phyloP scores from a whole-genome alignment of 2,797 vertebrate species.

The Rhadinocentrus ornatus region DNA sequence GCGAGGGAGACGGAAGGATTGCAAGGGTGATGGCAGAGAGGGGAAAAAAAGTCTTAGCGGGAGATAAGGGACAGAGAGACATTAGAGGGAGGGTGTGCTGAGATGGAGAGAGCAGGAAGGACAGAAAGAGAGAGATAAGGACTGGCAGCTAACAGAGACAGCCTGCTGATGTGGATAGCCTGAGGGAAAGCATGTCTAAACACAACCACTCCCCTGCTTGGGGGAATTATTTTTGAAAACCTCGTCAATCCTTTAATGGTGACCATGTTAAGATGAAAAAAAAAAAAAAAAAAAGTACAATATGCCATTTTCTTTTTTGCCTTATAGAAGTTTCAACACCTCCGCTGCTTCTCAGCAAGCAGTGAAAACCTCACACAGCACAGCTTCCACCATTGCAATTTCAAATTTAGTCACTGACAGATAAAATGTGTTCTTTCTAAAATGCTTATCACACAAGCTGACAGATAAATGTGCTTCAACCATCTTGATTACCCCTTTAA shows the following conservation, averaged over 20 bases:
- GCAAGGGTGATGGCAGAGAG: not conserved
- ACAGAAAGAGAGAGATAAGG: slow-evolving; percentile 51
- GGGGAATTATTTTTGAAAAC: slow-evolving; percentile 32
- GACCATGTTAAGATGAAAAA: not conserved
- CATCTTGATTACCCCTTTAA: slow-evolving; percentile 18
- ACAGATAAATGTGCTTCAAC: slow-evolving; percentile 28
- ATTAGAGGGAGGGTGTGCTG: not conserved
- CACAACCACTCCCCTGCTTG: slow-evolving; percentile 34
- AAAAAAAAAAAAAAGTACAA: slow-evolving; percentile 12
- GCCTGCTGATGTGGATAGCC: slow-evolving; percentile 52
- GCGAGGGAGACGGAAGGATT: slow-evolving; percentile 3
- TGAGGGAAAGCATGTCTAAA: slow-evolving; percentile 39
- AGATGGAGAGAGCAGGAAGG: slow-evolving; percentile 18
- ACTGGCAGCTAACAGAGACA: slow-evolving; percentile 43
- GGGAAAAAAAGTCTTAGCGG: slow-evolving; percentile 13
- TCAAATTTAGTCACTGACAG: slow-evolving; percentile 13
- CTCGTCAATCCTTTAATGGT: slow-evolving; percentile 30
- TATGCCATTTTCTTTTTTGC: slow-evolving; percentile 7
- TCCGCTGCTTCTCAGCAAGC: slow-evolving; percentile 8
- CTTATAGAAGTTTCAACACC: not conserved
- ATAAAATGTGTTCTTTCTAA: slow-evolving; percentile 31
- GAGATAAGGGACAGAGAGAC: slow-evolving; percentile 43
- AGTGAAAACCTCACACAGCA: slow-evolving; percentile 13
- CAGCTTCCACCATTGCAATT: not conserved
- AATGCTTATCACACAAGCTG: slow-evolving; percentile 34